A percentile compares a stretch with the other conserved stretches of the same genome.
These are phyloP conservation scores for Metallyticus violacea DNA, from an alignment of 2,888 invertebrate species.

Conservation along the genomic window DNA sequence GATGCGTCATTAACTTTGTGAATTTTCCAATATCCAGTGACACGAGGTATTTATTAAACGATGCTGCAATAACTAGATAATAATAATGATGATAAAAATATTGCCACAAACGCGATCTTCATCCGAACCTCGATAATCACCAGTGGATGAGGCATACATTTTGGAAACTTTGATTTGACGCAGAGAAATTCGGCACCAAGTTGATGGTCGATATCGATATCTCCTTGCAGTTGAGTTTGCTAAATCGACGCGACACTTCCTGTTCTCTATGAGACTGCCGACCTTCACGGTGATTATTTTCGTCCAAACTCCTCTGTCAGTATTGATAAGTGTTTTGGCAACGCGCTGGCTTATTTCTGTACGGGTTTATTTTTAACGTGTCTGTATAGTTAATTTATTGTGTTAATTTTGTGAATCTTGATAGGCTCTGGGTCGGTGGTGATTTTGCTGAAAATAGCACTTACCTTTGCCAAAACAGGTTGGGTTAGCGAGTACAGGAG, in stretches of 20 bases:
- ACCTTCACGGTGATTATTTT: neutral
- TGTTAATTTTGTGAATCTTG: neutral
- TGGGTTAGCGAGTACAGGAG: too few species aligned
- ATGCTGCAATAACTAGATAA: too few species aligned
- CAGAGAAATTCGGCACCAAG: neutral
- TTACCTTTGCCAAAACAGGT: neutral
- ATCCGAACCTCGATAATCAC: too few species aligned
- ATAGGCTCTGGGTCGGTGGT: neutral
- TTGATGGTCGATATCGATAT: neutral
- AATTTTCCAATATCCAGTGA: too few species aligned
- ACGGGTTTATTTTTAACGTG: neutral
- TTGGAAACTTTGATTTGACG: neutral
- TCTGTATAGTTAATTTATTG: too few species aligned
- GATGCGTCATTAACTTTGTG: too few species aligned
- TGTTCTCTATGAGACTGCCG: neutral
- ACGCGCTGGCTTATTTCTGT: neutral
- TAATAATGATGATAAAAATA: too few species aligned
- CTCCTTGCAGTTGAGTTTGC: too few species aligned
- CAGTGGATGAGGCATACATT: neutral
- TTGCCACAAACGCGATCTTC: too few species aligned
- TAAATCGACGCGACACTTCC: too few species aligned
- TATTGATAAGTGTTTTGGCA: neutral
- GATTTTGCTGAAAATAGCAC: neutral
- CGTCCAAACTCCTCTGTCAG: neutral
- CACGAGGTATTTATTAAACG: too few species aligned